phyloP scores from a whole-genome alignment of 1,140 invertebrate genomes.

The Andrena cerasifolii region DNA sequence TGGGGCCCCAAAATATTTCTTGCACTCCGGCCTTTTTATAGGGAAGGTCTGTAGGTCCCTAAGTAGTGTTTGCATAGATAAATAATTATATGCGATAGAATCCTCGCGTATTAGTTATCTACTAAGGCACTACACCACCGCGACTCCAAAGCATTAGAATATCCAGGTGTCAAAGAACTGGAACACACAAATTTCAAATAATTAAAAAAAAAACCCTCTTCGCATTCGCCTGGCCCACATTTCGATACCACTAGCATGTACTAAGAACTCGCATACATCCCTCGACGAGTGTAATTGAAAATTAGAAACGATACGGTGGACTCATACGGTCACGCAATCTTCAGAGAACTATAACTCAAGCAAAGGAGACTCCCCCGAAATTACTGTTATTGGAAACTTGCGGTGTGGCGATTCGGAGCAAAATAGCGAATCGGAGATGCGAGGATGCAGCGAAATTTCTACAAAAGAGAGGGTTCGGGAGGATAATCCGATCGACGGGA shows the following conservation, averaged over 20 bases:
- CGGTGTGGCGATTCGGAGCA: not conserved
- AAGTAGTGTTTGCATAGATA: too few species aligned
- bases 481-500: conserved; percentile 14
- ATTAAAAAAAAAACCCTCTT: not conserved
- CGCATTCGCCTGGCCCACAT: not conserved
- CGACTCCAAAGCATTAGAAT: too few species aligned
- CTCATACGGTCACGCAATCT: not conserved
- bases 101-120: too few species aligned
- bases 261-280: not conserved
- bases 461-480: not conserved
- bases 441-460: conserved; percentile 1
- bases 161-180: too few species aligned
- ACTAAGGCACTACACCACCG: too few species aligned
- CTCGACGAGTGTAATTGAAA: not conserved
- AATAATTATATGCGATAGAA: too few species aligned
- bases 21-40: too few species aligned
- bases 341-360: not conserved
- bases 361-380: not conserved
- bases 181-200: not conserved
- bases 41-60: too few species aligned
- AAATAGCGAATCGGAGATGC: not conserved
- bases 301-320: not conserved
- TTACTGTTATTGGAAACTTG: conserved; percentile 15
- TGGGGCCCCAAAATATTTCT: too few species aligned
- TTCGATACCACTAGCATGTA: not conserved